Evolutionary conservation across 2,888 invertebrate genomes (phyloP), one percentile per base, ranked within the genome.

Genomic region (Biston betularia): DNA sequence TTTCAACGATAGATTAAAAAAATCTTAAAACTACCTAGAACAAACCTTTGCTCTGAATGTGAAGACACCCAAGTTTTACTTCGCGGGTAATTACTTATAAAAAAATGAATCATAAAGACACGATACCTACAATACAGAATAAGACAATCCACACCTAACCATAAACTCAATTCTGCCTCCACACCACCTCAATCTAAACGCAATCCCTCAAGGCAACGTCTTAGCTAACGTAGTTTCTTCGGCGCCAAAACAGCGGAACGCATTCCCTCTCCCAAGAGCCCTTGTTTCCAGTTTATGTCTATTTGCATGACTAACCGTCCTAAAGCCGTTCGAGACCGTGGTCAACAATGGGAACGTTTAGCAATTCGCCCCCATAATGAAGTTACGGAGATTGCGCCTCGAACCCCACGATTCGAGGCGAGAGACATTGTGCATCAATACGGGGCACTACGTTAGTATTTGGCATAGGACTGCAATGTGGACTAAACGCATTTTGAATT

Each of bases 361-460:
- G 90, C 90, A 87, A 91, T 91, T 90, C 89, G 85, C 86, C 83
- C 83, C 83, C 85, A 83, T 92, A 93, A 93, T 89, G 89, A 90
- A 92, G 92, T 92, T 93, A 90, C 89, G 83, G 86, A 88, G 91
- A 91, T 92, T 93, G 89, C 85, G 85, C 85, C 75, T 75, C 74
- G 78, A 76, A 79, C 80, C 86, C 82, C 81, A 84, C 83, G 85
- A 83, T 83, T 83, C 77, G 79, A 74, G 75, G 12, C 15, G 45
- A 42, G 52, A 50, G 46, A 60, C 56, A 57, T 60, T 58, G 62
- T 63, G 50, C 59, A 60, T 56, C 57, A 56, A 63, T 63, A 48
- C 46, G 12, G 63, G 57, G 54, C 14, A 52, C 49, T 65, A 59
- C 54, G 44, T 46, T 66, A 34, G 50, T 42, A 55, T 46, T 42